These are phyloP conservation scores for Mythimna lalbum DNA, from an alignment of 2,888 invertebrate species.

Conservation along the genomic window DNA sequence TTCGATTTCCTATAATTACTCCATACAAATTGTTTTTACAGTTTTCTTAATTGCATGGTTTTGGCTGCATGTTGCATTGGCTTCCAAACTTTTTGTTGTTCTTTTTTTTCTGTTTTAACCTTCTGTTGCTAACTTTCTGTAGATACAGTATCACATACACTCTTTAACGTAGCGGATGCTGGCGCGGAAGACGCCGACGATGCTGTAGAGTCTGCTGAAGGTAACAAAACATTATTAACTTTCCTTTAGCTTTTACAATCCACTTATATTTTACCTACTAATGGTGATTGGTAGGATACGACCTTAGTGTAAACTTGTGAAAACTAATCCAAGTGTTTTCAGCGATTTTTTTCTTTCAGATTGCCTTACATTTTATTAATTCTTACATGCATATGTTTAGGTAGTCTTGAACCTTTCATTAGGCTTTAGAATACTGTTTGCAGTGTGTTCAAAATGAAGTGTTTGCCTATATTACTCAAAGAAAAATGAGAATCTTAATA, in stretches of 20 bases:
- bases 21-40: slow-evolving; percentile 23
- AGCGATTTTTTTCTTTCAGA: slow-evolving; percentile 26
- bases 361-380: neutral
- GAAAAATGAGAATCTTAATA: neutral
- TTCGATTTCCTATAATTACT: slow-evolving; percentile 34
- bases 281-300: slow-evolving; percentile 34
- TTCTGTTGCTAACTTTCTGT: slow-evolving; percentile 69
- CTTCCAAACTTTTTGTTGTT: slow-evolving; percentile 36
- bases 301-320: slow-evolving; percentile 10
- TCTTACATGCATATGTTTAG: neutral
- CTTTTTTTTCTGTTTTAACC: slow-evolving; percentile 35
- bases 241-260: slow-evolving; percentile 33
- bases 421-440: neutral
- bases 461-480: neutral
- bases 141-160: slow-evolving; percentile 75
- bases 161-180: slow-evolving; percentile 66
- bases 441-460: neutral
- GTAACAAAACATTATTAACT: slow-evolving; percentile 57
- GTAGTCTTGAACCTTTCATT: neutral
- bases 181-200: slow-evolving; percentile 61
- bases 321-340: neutral
- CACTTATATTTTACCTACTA: slow-evolving; percentile 35
- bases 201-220: slow-evolving; percentile 67
- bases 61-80: slow-evolving; percentile 66
- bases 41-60: slow-evolving; percentile 35